Evolutionary conservation across 2,797 vertebrate genomes (phyloP).

Genomic region (Podarcis siculus): DNA sequence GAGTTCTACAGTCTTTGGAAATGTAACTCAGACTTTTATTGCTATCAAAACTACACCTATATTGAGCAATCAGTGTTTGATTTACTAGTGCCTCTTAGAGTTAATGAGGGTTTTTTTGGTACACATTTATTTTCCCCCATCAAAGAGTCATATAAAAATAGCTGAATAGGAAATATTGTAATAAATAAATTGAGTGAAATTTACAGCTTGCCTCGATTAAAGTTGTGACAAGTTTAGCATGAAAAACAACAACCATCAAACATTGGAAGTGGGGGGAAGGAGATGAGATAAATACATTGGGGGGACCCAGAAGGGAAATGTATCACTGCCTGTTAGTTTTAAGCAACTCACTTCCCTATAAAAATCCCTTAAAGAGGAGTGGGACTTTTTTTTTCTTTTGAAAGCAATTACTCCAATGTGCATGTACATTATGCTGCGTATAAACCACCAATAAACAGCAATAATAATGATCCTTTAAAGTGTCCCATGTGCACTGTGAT

Average conservation of each 20-base stretch:
- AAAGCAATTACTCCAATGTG: slow-evolving; percentile 55
- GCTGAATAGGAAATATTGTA: slow-evolving; percentile 17
- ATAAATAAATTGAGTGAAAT: slow-evolving; percentile 47
- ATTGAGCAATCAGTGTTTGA: slow-evolving; percentile 54
- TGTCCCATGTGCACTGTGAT: slow-evolving; percentile 51
- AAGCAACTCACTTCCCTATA: slow-evolving; percentile 48
- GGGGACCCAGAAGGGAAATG: slow-evolving; percentile 45
- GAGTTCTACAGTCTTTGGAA: slow-evolving; percentile 56
- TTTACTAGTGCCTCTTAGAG: slow-evolving; percentile 35
- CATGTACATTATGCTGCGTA: slow-evolving; percentile 50
- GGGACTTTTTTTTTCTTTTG: slow-evolving; percentile 58
- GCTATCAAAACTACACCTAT: slow-evolving; percentile 60
- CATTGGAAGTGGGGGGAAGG: slow-evolving; percentile 23
- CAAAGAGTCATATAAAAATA: slow-evolving; percentile 48
- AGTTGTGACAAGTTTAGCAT: slow-evolving; percentile 40
- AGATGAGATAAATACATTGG: slow-evolving; percentile 35
- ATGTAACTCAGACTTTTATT: slow-evolving; percentile 64
- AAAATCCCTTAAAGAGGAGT: slow-evolving; percentile 33
- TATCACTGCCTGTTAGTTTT: slow-evolving; percentile 58
- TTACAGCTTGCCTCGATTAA: slow-evolving; percentile 44
- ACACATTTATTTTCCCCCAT: not conserved
- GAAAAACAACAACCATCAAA: slow-evolving; percentile 51
- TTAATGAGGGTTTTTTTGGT: slow-evolving; percentile 33
- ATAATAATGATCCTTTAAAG: slow-evolving; percentile 64
- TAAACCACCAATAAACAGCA: slow-evolving; percentile 61